phyloP scores from a whole-genome alignment of 1,140 invertebrate species.

The Panonychus citri region DNA sequence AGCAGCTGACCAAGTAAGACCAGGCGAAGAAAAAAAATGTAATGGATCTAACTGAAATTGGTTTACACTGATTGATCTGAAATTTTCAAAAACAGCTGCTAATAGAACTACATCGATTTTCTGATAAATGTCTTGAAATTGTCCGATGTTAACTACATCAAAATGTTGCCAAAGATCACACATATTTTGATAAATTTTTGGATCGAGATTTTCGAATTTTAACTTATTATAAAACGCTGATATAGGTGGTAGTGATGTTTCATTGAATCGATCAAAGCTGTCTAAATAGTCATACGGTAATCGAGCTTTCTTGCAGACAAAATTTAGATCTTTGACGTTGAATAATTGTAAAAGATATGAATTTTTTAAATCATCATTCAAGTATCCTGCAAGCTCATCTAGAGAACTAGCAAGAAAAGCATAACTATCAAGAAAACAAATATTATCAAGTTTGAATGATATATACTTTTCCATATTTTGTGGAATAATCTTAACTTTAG shows the following conservation, averaged over 20 bases:
- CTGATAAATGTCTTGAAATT: not conserved
- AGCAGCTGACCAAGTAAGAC: not conserved
- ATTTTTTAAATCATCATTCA: too few relatives aligned
- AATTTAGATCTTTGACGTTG: too few relatives aligned
- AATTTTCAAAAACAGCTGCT: not conserved
- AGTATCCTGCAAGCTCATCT: not conserved
- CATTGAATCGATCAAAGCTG: too few relatives aligned
- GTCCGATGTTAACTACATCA: not conserved
- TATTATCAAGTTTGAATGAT: too few relatives aligned
- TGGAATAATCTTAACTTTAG: not conserved
- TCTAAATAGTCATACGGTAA: too few relatives aligned
- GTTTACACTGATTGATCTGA: not conserved
- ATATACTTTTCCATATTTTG: not conserved
- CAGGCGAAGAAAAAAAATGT: not conserved
- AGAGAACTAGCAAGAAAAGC: not conserved
- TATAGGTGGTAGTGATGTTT: too few relatives aligned
- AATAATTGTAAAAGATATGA: too few relatives aligned
- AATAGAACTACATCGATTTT: not conserved
- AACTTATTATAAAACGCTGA: too few relatives aligned
- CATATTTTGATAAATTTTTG: too few relatives aligned
- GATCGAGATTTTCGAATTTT: too few relatives aligned
- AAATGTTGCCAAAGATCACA: not conserved
- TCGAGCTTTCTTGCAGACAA: too few relatives aligned
- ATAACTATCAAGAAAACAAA: not conserved
- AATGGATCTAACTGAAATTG: not conserved